These are phyloP conservation scores for Cyprinodon diabolis DNA, from an alignment of 2,797 vertebrate species.

Conservation along the genomic window DNA sequence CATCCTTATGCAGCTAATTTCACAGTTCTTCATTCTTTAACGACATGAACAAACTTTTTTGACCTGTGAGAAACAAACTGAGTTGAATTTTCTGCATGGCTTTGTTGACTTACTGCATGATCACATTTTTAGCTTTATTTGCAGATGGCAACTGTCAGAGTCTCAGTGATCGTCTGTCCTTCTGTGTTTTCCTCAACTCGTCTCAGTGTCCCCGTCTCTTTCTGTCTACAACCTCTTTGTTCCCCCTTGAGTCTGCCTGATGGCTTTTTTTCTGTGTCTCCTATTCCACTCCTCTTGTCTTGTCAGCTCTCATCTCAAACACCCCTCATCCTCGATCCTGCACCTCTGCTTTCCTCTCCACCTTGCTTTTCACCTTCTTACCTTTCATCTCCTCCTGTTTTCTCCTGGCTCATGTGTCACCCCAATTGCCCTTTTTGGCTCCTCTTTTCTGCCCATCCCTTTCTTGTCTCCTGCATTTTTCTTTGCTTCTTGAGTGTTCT, in stretches of 20 bases:
- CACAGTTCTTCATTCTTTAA: slow-evolving; percentile 35
- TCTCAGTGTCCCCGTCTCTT: slow-evolving; percentile 35
- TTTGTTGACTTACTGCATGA: slow-evolving; percentile 22
- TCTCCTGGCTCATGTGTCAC: slow-evolving; percentile 56
- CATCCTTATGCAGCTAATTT: slow-evolving; percentile 34
- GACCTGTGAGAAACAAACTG: slow-evolving; percentile 9
- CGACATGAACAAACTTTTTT: slow-evolving; percentile 8
- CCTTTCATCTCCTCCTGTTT: slow-evolving; percentile 49
- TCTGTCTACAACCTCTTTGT: slow-evolving; percentile 31
- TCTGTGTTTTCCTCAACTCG: slow-evolving; percentile 28
- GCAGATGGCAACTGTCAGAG: slow-evolving; percentile 39
- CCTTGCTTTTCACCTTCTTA: slow-evolving; percentile 43
- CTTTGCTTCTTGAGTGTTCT: slow-evolving; percentile 42
- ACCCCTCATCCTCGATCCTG: slow-evolving; percentile 36
- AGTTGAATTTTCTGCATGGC: slow-evolving; percentile 16
- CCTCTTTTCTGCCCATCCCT: slow-evolving; percentile 40
- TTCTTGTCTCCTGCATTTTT: slow-evolving; percentile 40
- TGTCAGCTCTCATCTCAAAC: slow-evolving; percentile 65
- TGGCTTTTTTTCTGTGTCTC: slow-evolving; percentile 46
- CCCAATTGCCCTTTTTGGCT: slow-evolving; percentile 64
- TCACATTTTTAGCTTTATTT: slow-evolving; percentile 18
- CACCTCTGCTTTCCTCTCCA: slow-evolving; percentile 43
- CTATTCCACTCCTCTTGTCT: slow-evolving; percentile 61
- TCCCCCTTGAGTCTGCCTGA: slow-evolving; percentile 53
- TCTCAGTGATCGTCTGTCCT: slow-evolving; percentile 29